Base-by-base conservation (phyloP, 1,140 invertebrate genomes). In the Ceratitis capitata region DNA sequence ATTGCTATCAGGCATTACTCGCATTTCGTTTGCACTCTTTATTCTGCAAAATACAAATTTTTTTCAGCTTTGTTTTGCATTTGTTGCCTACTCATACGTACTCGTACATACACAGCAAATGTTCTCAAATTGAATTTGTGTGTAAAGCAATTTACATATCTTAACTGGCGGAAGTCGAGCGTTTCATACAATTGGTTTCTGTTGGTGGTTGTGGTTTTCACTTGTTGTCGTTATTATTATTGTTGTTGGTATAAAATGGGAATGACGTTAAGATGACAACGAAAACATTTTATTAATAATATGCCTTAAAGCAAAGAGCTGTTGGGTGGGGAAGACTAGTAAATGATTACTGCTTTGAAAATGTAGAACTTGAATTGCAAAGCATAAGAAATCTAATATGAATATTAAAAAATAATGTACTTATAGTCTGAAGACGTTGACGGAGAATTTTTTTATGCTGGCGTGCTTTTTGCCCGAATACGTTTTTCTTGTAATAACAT, bases 121-220 rank as follows among this genome's bases (percentile, higher is more conserved):
- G 19, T 23, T 39, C 1, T 35, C 16, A 78, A 78, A 78, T 78
- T 78, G 69, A 47, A 78, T 78, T 78, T 78, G n/a, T 78, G 32
- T 78, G 39, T 78, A 78, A 78, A 78, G 69, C 69, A 78, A 78
- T 78, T 78, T 78, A 78, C 39, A 45, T 78, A 78, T 78, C 19
- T 23, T 2, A 14, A 61, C 4, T 23, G 16, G 32, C 61, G 32
- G 32, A 78, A 23, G 32, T 69, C 12, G 29, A 35, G 69, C n/a
- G 35, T 78, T 45, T 23, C 2, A 1, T 23, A 42, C 69, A 42
- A 45, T 45, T 47, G n/a, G 1, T 23, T 19, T 56, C 19, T 23
- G 51, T 23, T 56, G 51, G 19, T 61, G n/a, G 19, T 78, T 45
- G 42, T 23, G 69, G 19, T 26, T 45, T 78, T 26, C 12, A 6